Conservation (phyloP, 2,888 invertebrate genomes). For the Prosapia bicincta region DNA sequence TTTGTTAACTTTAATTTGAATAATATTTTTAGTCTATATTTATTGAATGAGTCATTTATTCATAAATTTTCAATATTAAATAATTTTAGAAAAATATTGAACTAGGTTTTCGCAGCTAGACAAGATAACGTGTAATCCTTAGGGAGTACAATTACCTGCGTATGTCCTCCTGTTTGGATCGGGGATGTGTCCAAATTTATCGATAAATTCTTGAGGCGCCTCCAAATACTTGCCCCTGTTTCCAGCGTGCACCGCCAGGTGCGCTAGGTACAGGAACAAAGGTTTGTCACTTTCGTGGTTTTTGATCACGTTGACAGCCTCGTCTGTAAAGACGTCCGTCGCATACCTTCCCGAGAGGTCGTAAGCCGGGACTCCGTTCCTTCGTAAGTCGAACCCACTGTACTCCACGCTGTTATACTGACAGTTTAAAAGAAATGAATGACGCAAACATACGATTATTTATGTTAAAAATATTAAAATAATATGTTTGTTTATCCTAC, state of each 20-base stretch:
- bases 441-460: too few relatives aligned
- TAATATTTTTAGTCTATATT: background rate
- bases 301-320: conserved; percentile 48
- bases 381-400: conserved; percentile 48
- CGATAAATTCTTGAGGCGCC: conserved; percentile 62
- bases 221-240: conserved; percentile 43
- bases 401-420: conserved; percentile 40
- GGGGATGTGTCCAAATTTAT: conserved; percentile 64
- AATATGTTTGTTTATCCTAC: too few relatives aligned
- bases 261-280: conserved; percentile 54
- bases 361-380: conserved; percentile 44
- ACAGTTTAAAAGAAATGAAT: too few relatives aligned
- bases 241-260: conserved; percentile 53
- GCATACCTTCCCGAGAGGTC: conserved; percentile 48
- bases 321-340: conserved; percentile 50
- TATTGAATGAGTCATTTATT: too few relatives aligned
- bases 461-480: too few relatives aligned
- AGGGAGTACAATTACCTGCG: conserved; percentile 72
- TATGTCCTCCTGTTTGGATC: conserved; percentile 65
- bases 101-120: background rate
- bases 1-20: too few relatives aligned
- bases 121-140: too few relatives aligned
- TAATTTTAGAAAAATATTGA: too few relatives aligned
- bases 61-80: too few relatives aligned
- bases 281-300: conserved; percentile 45